phyloP scores from a whole-genome alignment of 2,888 invertebrate genomes.

The Oasisia sp. region DNA sequence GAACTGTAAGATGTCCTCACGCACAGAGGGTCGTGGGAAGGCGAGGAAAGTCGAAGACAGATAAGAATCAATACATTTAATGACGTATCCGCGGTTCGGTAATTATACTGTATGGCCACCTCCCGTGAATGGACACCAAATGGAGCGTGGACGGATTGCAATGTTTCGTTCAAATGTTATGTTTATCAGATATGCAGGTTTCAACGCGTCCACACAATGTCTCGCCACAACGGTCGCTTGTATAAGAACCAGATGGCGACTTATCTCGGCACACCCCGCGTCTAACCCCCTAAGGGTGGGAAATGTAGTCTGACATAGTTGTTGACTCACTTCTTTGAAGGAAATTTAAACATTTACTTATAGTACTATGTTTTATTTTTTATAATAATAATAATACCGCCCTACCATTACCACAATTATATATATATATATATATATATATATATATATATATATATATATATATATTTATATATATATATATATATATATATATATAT shows the following conservation, averaged over 20 bases:
- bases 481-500: not conserved
- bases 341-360: not conserved
- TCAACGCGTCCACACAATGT: not conserved
- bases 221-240: not conserved
- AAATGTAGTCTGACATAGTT: not conserved
- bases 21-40: not conserved
- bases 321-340: not conserved
- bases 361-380: too few species aligned
- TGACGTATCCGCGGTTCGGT: not conserved
- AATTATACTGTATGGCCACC: not conserved
- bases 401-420: too few species aligned
- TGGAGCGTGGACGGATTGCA: not conserved
- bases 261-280: not conserved
- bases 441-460: not conserved
- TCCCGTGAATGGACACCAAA: not conserved
- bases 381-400: too few species aligned
- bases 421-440: not conserved
- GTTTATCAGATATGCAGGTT: constrained; percentile 6
- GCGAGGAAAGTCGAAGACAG: not conserved
- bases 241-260: not conserved
- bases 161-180: not conserved
- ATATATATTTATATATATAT: not conserved
- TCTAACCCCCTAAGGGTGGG: not conserved
- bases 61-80: not conserved
- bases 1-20: not conserved